Percentiles rank a stretch among this genome's conserved stretches.
phyloP scores from a whole-genome alignment of 2,888 invertebrate genomes.

The Stenchaetothrips biformis region DNA sequence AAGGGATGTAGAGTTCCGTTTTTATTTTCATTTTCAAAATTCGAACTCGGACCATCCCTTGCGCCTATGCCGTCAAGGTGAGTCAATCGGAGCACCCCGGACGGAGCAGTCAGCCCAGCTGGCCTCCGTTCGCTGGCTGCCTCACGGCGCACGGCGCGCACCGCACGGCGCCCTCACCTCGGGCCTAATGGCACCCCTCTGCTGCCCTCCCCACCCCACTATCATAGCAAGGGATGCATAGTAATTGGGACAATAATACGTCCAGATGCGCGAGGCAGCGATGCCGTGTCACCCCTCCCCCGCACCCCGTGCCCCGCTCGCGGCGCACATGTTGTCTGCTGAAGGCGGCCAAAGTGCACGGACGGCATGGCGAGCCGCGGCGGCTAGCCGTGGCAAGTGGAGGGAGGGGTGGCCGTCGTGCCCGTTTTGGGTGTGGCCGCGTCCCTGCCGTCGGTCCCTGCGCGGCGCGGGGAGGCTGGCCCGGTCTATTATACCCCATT shows the following conservation, averaged over 20 bases:
- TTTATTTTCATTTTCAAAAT: too few species aligned
- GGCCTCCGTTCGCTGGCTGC: not conserved
- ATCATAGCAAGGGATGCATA: conserved; percentile 19
- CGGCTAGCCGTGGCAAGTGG: not conserved
- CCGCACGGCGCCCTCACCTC: not conserved
- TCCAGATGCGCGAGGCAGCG: conserved; percentile 1
- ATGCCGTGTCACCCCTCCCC: not conserved
- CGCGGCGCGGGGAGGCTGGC: not conserved
- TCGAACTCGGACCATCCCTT: too few species aligned
- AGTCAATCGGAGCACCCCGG: not conserved
- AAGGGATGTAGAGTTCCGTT: too few species aligned
- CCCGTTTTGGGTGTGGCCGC: not conserved
- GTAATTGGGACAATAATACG: conserved; percentile 19
- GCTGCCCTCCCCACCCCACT: not conserved
- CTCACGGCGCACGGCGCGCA: not conserved
- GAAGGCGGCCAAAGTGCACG: conserved; percentile 16
- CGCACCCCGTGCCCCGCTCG: not conserved
- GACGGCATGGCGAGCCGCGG: not conserved
- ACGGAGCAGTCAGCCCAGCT: not conserved
- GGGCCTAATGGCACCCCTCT: not conserved
- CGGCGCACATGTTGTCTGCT: conserved; percentile 18
- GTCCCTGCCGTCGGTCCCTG: not conserved
- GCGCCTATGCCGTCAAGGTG: too few species aligned
- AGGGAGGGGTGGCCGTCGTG: not conserved
- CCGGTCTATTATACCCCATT: conserved; percentile 19